These are phyloP conservation scores for Pristionchus fissidentatus DNA, from an alignment of 2,888 invertebrate species.

Conservation along the genomic window DNA sequence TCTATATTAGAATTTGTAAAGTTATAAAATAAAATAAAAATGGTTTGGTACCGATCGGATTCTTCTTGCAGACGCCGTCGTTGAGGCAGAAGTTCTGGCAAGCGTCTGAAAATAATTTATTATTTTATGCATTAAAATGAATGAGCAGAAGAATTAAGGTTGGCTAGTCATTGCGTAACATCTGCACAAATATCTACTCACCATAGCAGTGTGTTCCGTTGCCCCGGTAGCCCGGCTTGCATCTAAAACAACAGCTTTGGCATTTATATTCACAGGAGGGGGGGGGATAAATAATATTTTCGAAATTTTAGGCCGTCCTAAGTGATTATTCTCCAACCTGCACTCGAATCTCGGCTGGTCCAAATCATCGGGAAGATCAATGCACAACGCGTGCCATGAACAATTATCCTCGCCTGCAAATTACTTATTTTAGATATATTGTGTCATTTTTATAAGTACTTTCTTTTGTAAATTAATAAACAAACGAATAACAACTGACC, in stretches of 20 bases:
- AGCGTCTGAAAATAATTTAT: slow-evolving; percentile 65
- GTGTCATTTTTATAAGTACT: neutral
- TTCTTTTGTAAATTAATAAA: neutral
- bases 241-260: slow-evolving; percentile 80
- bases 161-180: too few relatives aligned
- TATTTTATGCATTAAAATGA: neutral
- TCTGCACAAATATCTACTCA: slow-evolving; percentile 34
- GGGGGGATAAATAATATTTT: neutral
- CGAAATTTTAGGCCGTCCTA: neutral
- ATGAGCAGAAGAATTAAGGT: too few relatives aligned
- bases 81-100: slow-evolving; percentile 75
- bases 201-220: slow-evolving; percentile 75
- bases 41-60: slow-evolving; percentile 67
- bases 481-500: neutral
- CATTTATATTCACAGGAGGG: neutral
- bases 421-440: neutral
- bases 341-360: slow-evolving; percentile 81
- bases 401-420: slow-evolving; percentile 71
- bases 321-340: slow-evolving; percentile 72
- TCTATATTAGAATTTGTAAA: neutral
- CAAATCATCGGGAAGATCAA: slow-evolving; percentile 74
- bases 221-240: slow-evolving; percentile 92
- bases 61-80: slow-evolving; percentile 75
- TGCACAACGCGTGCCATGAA: slow-evolving; percentile 75
- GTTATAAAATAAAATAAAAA: too few relatives aligned